Conservation (phyloP, 2,888 invertebrate genomes). For the Phragmatobia fuliginosa region DNA sequence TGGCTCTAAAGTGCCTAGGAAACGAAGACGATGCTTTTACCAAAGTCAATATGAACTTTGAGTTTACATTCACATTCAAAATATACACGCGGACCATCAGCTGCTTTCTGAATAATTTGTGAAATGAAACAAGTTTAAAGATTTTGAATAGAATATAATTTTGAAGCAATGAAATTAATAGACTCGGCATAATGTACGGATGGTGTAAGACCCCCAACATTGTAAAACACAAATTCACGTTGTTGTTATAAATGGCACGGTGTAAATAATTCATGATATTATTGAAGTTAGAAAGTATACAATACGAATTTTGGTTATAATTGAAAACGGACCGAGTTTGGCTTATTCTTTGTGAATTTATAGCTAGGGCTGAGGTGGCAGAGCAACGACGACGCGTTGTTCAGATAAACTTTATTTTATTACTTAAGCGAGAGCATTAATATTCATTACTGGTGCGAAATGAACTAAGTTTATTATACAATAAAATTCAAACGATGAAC, state of each 20-base stretch:
- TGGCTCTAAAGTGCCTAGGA: slow-evolving; percentile 10
- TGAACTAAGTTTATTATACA: slow-evolving; percentile 84
- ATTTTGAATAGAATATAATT: slow-evolving; percentile 35
- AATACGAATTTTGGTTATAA: slow-evolving; percentile 77
- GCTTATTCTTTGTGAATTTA: slow-evolving; percentile 81
- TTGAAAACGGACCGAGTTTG: slow-evolving; percentile 80
- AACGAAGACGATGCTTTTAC: slow-evolving; percentile 34
- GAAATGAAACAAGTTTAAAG: slow-evolving; percentile 47
- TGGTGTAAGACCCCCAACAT: slow-evolving; percentile 40
- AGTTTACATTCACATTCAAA: slow-evolving; percentile 43
- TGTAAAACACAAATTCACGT: slow-evolving; percentile 63
- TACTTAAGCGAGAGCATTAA: slow-evolving; percentile 84
- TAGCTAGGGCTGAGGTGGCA: slow-evolving; percentile 71
- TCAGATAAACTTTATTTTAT: slow-evolving; percentile 85
- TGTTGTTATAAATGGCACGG: slow-evolving; percentile 65
- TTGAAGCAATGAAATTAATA: slow-evolving; percentile 34
- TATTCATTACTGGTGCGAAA: slow-evolving; percentile 83
- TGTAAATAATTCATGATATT: slow-evolving; percentile 77
- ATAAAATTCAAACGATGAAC: slow-evolving; percentile 78
- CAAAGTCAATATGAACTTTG: slow-evolving; percentile 45
- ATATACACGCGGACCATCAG: slow-evolving; percentile 39
- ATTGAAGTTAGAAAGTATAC: slow-evolving; percentile 75
- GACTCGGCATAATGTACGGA: slow-evolving; percentile 40
- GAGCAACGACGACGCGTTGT: slow-evolving; percentile 74
- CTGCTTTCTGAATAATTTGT: slow-evolving; percentile 35